phyloP scores from a whole-genome alignment of 1,140 invertebrate genomes.

The Drosophila tropicalis region DNA sequence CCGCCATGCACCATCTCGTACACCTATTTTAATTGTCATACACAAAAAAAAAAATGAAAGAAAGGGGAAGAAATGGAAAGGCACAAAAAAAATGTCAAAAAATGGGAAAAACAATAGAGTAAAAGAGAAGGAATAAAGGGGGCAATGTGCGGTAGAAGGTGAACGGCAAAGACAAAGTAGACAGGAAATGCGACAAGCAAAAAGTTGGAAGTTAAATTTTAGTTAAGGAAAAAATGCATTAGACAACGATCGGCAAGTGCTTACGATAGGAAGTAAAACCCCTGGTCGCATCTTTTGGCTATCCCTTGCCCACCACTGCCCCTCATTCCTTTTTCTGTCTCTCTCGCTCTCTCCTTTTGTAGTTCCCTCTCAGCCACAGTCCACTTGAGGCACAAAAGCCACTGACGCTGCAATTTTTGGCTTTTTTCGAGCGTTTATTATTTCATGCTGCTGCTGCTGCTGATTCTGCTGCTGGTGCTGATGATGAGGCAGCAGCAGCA shows the following conservation, averaged over 20 bases:
- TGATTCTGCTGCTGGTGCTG: slow-evolving; percentile 22
- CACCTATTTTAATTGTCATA: slow-evolving; percentile 80
- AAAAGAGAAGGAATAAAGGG: slow-evolving; percentile 24
- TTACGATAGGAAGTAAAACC: slow-evolving; percentile 2
- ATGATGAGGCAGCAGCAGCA: slow-evolving; percentile 44
- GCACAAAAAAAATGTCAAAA: slow-evolving; percentile 37
- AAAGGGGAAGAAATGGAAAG: slow-evolving; percentile 21
- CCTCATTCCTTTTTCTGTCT: neutral
- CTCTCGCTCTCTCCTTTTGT: neutral
- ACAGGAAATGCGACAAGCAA: slow-evolving; percentile 23
- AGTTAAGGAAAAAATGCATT: neutral
- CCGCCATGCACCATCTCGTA: slow-evolving; percentile 63
- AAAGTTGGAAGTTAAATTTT: neutral
- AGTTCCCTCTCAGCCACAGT: slow-evolving; percentile 39
- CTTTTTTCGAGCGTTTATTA: slow-evolving; percentile 81
- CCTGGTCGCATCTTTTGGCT: neutral
- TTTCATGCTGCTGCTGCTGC: slow-evolving; percentile 53
- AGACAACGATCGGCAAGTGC: slow-evolving; percentile 44
- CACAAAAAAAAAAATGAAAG: slow-evolving; percentile 54
- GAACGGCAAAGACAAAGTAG: slow-evolving; percentile 5
- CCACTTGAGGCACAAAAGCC: slow-evolving; percentile 76
- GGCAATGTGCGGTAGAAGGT: slow-evolving; percentile 16
- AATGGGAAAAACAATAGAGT: slow-evolving; percentile 47
- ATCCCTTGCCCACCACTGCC: neutral
- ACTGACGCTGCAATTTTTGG: slow-evolving; percentile 82